Conservation (phyloP, 2,888 invertebrate species). For the Ichneumoninae sp. region DNA sequence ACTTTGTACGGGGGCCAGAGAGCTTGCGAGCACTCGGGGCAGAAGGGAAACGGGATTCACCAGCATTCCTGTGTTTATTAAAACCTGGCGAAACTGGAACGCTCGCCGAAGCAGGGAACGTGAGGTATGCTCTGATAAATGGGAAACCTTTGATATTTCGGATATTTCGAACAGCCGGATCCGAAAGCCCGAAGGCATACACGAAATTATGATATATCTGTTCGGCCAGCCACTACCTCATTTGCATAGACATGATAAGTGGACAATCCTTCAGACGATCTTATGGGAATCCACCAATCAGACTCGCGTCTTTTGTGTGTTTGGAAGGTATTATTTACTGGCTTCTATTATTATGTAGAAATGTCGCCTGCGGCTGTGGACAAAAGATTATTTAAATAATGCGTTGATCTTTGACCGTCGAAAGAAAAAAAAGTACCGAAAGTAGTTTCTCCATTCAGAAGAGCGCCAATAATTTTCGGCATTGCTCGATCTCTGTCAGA, state of each 20-base stretch:
- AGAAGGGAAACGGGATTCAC: conserved; percentile 50
- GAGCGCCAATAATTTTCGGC: conserved; percentile 9
- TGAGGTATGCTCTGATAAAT: conserved; percentile 33
- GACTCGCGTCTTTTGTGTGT: background rate
- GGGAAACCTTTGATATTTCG: conserved; percentile 33
- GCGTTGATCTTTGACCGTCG: background rate
- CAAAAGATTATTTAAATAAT: background rate
- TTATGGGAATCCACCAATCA: background rate
- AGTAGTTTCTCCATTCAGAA: background rate
- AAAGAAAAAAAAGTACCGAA: background rate
- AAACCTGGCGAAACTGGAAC: conserved; percentile 55
- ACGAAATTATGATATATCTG: background rate
- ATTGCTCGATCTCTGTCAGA: conserved; percentile 13
- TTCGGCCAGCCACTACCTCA: conserved; percentile 39
- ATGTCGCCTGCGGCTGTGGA: background rate
- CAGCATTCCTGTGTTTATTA: conserved; percentile 69
- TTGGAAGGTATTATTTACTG: background rate
- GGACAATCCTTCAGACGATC: conserved; percentile 32
- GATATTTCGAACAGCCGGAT: conserved; percentile 30
- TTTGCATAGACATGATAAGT: conserved; percentile 61
- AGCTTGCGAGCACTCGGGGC: conserved; percentile 35
- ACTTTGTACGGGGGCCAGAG: conserved; percentile 69
- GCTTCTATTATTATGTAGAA: background rate
- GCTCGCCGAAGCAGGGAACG: background rate
- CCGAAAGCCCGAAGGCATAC: conserved; percentile 7